A percentile compares a stretch with the other conserved stretches of the same genome.
Evolutionary conservation across 1,140 invertebrate species (phyloP).

Genomic region (Platyscapa corneri): DNA sequence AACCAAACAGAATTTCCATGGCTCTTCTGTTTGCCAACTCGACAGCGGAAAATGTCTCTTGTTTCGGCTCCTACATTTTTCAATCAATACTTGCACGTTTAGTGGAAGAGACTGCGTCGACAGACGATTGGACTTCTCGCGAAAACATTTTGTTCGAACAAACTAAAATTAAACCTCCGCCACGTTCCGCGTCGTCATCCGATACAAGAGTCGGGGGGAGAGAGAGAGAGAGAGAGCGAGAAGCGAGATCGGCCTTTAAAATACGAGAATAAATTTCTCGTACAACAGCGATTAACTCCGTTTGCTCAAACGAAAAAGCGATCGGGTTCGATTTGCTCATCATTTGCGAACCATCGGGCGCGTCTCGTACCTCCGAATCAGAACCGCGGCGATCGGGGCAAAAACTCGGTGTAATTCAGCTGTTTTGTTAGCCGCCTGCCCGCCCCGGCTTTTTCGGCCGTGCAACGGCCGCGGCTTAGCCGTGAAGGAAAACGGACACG

Average conservation of each 20-base stretch:
- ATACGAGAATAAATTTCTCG: not conserved
- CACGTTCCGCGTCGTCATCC: no score
- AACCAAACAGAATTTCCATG: no score
- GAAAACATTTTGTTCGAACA: not conserved
- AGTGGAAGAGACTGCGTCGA: not conserved
- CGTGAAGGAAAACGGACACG: not conserved
- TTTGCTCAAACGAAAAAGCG: not conserved
- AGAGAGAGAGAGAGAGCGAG: not conserved
- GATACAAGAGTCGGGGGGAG: not conserved
- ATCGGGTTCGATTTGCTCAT: not conserved
- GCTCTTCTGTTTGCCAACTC: no score
- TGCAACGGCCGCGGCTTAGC: not conserved
- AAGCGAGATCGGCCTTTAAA: not conserved
- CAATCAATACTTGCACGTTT: not conserved
- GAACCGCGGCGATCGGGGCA: no score
- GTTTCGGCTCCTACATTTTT: no score
- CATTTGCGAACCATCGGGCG: not conserved
- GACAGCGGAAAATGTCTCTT: no score
- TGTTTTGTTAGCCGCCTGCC: not conserved
- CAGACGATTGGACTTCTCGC: not conserved
- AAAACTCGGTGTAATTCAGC: not conserved
- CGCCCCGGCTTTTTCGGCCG: not conserved
- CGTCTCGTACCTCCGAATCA: not conserved
- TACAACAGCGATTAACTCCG: not conserved
- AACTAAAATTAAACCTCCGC: no score